Conservation (phyloP, 37 sponge, comb jelly and placozoan genomes). For the Oopsacas minuta region DNA sequence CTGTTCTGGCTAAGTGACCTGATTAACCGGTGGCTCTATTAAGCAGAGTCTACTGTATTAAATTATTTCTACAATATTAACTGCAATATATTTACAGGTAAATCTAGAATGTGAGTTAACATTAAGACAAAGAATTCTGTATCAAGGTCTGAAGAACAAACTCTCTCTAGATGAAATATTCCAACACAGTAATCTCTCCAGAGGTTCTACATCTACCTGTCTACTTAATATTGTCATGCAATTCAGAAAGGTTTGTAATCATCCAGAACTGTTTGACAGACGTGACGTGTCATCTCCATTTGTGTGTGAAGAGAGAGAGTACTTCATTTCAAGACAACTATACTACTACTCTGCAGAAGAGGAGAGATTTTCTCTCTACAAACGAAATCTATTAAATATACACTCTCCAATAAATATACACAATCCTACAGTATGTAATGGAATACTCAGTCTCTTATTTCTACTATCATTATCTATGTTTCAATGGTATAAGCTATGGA, state of each 20-base stretch:
- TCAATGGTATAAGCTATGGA: neutral
- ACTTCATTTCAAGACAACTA: slow-evolving; percentile 34
- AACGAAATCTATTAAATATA: neutral
- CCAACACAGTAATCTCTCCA: slow-evolving; percentile 31
- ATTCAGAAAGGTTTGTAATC: slow-evolving; percentile 96
- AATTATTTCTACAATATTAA: too few species aligned
- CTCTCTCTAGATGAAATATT: slow-evolving; percentile 81
- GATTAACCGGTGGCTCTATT: too few species aligned
- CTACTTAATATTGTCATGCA: slow-evolving; percentile 96
- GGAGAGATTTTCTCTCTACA: slow-evolving; percentile 14
- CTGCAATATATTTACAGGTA: slow-evolving; percentile 42
- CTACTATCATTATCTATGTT: neutral
- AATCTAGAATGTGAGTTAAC: slow-evolving; percentile 27
- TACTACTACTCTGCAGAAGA: neutral
- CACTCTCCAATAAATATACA: neutral
- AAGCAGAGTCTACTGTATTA: too few species aligned
- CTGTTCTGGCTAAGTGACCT: too few species aligned
- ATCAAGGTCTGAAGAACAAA: slow-evolving; percentile 61
- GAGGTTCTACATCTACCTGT: slow-evolving; percentile 31
- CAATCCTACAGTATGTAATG: neutral
- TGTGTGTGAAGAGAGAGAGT: slow-evolving; percentile 39
- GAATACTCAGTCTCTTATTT: neutral
- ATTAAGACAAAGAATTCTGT: slow-evolving; percentile 51
- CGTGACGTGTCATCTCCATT: slow-evolving; percentile 71
- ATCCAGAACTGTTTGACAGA: slow-evolving; percentile 86